Conservation (phyloP, 2,113 vertebrate species). For the Myodes glareolus region DNA sequence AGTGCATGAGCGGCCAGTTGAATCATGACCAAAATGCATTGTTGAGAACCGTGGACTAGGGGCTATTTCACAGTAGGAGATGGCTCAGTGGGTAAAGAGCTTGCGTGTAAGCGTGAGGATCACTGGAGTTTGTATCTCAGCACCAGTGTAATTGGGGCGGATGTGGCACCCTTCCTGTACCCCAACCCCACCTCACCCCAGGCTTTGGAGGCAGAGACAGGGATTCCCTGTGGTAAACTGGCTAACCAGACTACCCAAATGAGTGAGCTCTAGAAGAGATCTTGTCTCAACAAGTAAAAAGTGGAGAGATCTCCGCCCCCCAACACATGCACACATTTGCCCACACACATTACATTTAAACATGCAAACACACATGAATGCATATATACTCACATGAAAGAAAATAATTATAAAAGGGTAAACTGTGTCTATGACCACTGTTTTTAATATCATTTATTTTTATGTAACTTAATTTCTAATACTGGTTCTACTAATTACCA, state of each 20-base stretch:
- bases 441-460: background rate
- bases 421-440: background rate
- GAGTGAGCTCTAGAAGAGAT: background rate
- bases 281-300: background rate
- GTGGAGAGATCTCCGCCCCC: background rate
- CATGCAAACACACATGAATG: background rate
- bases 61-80: background rate
- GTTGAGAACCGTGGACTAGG: background rate
- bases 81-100: no score
- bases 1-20: background rate
- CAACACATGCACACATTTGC: no score
- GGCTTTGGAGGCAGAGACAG: background rate
- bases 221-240: background rate
- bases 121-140: background rate
- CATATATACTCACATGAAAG: background rate
- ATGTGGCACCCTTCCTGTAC: no score
- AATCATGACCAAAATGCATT: fast-evolving
- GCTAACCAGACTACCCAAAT: background rate
- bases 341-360: no score
- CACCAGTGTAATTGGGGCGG: background rate
- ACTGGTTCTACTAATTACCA: background rate
- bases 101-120: no score
- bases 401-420: background rate
- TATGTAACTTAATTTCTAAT: background rate
- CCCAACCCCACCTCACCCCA: no score